phyloP scores from a whole-genome alignment of 1,140 invertebrate genomes.

The Aleiodes sp. region DNA sequence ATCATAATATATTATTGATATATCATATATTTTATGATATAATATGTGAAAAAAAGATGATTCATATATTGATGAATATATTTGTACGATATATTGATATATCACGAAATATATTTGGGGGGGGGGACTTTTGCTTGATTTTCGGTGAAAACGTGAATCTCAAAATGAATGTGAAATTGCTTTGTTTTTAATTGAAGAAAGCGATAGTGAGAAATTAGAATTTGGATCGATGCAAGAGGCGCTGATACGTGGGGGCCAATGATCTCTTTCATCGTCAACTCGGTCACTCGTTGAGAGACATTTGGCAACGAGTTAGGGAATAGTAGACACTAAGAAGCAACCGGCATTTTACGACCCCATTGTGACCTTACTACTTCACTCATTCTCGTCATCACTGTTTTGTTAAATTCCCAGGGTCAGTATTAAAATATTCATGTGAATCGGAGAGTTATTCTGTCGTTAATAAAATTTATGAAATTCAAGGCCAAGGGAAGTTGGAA shows the following conservation, averaged over 20 bases:
- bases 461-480: no score
- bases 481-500: no score
- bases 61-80: no score
- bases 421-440: not conserved
- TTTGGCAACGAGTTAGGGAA: constrained; percentile 24
- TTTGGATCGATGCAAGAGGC: constrained; percentile 1
- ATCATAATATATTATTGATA: no score
- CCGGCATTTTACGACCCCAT: constrained; percentile 31
- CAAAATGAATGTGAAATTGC: constrained; percentile 21
- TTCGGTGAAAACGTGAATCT: constrained; percentile 3
- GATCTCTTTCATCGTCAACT: constrained; percentile 33
- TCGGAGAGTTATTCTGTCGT: not conserved
- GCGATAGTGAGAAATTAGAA: no score
- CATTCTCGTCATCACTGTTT: not conserved
- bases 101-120: no score
- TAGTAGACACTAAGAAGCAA: not conserved
- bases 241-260: constrained; percentile 10
- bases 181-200: constrained; percentile 33
- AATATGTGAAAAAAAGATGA: no score
- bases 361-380: constrained; percentile 18
- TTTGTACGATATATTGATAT: no score
- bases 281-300: constrained; percentile 33
- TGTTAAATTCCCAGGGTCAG: not conserved
- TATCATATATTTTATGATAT: no score
- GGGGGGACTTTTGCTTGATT: not conserved